Evolutionary conservation across 1,140 invertebrate species (phyloP), one percentile per base, ranked within the genome.

Genomic region (Lineus longissimus): DNA sequence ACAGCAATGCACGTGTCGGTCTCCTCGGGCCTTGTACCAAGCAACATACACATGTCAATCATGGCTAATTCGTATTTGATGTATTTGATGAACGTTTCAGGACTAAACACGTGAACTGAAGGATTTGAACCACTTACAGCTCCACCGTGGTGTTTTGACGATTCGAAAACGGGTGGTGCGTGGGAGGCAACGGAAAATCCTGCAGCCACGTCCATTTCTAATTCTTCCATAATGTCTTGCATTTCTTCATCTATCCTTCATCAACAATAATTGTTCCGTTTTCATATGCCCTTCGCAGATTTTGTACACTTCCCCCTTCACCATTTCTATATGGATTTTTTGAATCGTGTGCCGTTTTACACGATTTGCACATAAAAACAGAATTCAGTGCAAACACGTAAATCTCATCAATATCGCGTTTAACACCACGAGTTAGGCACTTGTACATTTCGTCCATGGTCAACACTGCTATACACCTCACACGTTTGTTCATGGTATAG

Each of bases 61-160:
- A 43, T 43, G 40, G 40, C 40, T 43, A 43, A 43, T 43, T 43
- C 40, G 40, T 43, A 43, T 43, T 43, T 43, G 40, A 43, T 43
- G 40, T 43, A 43, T 43, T 43, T 43, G 11, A 43, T 43, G 40
- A 43, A 43, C 19, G 19, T 19, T 13, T 43, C 19, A 13, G 40
- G 40, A 11, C 19, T 43, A 43, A 43, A 43, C 19, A 43, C 40
- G 40, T 43, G 40, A 13, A 43, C 40, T 13, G 40, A 43, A 13
- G 40, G 40, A 19, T 13, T n/a, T n/a, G n/a, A n/a, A n/a, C n/a
- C n/a, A n/a, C n/a, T n/a, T n/a, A n/a, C n/a, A n/a, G n/a, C n/a
- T n/a, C n/a, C n/a, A n/a, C n/a, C n/a, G n/a, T n/a, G n/a, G n/a
- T n/a, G n/a, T n/a, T n/a, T n/a, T n/a, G n/a, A n/a, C n/a, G n/a